Conservation (phyloP, 2,797 vertebrate species). For the Tarsius wallacei region DNA sequence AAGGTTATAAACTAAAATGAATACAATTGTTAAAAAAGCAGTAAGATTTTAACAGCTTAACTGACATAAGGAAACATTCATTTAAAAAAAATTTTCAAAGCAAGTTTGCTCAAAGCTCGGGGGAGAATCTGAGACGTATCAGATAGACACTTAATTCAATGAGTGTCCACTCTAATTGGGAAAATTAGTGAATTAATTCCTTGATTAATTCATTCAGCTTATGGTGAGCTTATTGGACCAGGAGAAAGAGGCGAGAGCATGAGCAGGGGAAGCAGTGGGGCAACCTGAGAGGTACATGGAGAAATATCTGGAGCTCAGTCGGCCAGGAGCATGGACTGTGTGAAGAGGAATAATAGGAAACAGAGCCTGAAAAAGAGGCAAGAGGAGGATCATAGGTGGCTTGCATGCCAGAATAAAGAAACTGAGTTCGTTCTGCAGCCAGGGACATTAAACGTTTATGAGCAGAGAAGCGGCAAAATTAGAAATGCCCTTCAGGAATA, state of each 20-base stretch:
- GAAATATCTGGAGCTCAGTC: neutral
- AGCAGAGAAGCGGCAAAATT: slow-evolving; percentile 19
- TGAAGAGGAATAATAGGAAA: neutral
- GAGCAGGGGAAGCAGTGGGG: neutral
- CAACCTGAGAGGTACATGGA: neutral
- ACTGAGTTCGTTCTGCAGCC: neutral
- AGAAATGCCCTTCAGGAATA: neutral
- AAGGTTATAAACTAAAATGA: neutral
- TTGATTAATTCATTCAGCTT: neutral
- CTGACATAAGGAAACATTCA: neutral
- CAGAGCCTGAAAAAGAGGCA: neutral
- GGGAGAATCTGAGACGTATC: neutral
- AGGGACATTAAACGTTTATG: neutral
- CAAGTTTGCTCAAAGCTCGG: neutral
- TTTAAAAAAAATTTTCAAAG: slow-evolving; percentile 50
- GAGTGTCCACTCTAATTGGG: neutral
- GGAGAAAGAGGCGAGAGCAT: neutral
- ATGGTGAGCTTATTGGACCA: neutral
- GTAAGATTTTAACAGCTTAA: neutral
- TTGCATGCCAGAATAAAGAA: neutral
- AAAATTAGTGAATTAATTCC: neutral
- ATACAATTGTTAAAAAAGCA: neutral
- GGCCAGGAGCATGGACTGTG: neutral
- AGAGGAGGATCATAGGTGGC: neutral
- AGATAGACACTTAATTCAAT: neutral